phyloP scores from a whole-genome alignment of 2,888 invertebrate species.

The Terebella lapidaria region DNA sequence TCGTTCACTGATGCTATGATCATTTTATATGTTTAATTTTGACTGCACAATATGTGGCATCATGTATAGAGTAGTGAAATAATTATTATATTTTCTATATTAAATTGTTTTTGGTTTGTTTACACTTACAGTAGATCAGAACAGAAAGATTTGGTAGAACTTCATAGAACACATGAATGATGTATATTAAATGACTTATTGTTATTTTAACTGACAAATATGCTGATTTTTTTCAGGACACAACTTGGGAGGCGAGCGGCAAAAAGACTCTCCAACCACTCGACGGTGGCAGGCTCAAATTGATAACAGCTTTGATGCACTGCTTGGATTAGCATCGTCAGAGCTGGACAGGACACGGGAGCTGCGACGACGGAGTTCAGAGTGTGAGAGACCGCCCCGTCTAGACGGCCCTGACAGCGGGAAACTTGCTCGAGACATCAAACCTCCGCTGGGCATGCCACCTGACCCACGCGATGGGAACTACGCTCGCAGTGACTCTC shows the following conservation, averaged over 20 bases:
- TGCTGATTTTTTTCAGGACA: neutral
- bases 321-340: constrained; percentile 88
- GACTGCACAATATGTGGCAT: too few relatives aligned
- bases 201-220: too few relatives aligned
- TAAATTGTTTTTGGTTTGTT: too few relatives aligned
- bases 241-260: neutral
- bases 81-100: too few relatives aligned
- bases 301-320: constrained; percentile 86
- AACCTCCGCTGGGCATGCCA: neutral
- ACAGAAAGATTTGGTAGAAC: too few relatives aligned
- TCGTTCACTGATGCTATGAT: too few relatives aligned
- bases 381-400: constrained; percentile 5
- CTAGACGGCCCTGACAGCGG: neutral
- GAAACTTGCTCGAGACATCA: neutral
- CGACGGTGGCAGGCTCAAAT: constrained; percentile 80
- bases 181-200: too few relatives aligned
- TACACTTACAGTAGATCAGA: too few relatives aligned
- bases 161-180: too few relatives aligned
- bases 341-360: constrained; percentile 64
- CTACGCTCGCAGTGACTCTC: constrained; percentile 8
- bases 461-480: neutral
- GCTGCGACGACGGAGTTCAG: constrained; percentile 14
- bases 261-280: constrained; percentile 21
- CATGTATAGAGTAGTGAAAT: too few relatives aligned
- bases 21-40: too few relatives aligned